These are phyloP conservation scores for Drosophila anceps DNA, from an alignment of 2,888 invertebrate species.

Conservation along the genomic window DNA sequence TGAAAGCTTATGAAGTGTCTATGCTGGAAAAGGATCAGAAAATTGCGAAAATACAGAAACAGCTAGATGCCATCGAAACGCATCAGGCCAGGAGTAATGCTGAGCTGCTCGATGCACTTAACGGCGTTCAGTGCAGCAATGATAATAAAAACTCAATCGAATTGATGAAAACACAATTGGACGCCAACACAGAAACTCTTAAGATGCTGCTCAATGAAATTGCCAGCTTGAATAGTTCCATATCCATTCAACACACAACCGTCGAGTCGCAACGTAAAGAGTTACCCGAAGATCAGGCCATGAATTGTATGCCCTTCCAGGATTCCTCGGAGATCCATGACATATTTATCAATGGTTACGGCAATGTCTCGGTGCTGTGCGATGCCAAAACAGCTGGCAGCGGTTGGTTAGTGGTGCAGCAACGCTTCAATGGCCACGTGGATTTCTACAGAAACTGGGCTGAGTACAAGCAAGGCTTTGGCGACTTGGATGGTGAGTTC, in stretches of 20 bases:
- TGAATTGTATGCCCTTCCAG: conserved; percentile 2
- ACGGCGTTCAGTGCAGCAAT: background rate
- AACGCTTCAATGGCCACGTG: conserved; percentile 10
- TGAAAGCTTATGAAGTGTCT: background rate
- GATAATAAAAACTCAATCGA: background rate
- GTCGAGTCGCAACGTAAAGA: background rate
- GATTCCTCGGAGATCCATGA: conserved; percentile 1
- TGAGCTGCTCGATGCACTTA: background rate
- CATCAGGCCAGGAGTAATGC: background rate
- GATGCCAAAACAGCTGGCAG: conserved; percentile 4
- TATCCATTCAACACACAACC: background rate
- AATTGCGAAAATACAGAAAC: background rate
- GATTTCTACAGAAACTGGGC: conserved; percentile 6
- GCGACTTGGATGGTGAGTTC: conserved; percentile 7
- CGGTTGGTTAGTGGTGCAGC: conserved; percentile 28
- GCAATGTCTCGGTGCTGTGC: conserved; percentile 1
- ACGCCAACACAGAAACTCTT: conserved; percentile 1
- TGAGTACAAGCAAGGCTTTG: conserved; percentile 13
- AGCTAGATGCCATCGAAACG: background rate
- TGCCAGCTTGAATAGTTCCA: background rate
- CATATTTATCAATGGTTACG: background rate
- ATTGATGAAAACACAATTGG: conserved; percentile 4
- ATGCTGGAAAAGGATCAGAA: background rate
- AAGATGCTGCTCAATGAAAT: background rate
- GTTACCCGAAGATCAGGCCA: background rate